Evolutionary conservation across 2,113 vertebrate species (phyloP).

Genomic region (Corythornis vintsioides): DNA sequence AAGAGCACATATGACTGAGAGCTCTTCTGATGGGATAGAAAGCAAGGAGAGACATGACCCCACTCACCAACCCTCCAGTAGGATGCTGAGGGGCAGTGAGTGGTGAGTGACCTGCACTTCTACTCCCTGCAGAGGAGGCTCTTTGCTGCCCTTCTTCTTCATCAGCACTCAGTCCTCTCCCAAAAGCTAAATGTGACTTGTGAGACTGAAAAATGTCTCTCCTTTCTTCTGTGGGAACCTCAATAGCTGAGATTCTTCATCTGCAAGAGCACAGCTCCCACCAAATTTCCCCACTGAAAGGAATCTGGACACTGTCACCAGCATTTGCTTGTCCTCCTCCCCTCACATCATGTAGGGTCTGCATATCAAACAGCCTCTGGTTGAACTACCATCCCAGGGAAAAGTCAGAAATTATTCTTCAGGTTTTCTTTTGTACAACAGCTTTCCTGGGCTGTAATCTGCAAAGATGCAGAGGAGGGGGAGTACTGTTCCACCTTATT

Average conservation of each 20-base stretch:
- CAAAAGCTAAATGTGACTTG: background rate
- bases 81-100: background rate
- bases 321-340: background rate
- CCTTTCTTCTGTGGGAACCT: slow-evolving; percentile 2
- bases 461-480: fast-evolving
- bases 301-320: background rate
- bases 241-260: slow-evolving; percentile 11
- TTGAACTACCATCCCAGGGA: background rate
- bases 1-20: background rate
- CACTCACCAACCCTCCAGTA: background rate
- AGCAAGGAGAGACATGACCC: background rate
- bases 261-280: background rate
- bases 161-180: background rate
- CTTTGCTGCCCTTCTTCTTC: background rate
- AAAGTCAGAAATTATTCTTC: background rate
- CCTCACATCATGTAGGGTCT: background rate
- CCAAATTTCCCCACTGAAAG: background rate
- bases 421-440: background rate
- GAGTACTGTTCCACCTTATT: background rate
- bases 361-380: background rate
- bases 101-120: background rate
- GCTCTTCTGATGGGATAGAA: background rate
- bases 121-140: background rate
- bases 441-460: background rate
- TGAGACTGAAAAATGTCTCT: background rate